These are phyloP conservation scores for Goniozus legneri DNA, from an alignment of 1,140 invertebrate species.

Conservation along the genomic window DNA sequence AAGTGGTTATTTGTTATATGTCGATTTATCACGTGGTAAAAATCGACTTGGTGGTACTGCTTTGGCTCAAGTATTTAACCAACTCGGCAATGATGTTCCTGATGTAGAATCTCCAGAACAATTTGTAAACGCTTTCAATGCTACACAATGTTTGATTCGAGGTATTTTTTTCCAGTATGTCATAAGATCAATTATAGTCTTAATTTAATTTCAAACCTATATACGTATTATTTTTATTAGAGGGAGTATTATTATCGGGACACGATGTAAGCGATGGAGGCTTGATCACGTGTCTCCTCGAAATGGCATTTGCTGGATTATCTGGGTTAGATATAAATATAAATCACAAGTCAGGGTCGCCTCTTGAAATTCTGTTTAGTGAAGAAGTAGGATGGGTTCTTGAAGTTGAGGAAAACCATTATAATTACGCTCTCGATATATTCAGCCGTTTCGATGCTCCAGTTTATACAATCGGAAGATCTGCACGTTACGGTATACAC, in stretches of 20 bases:
- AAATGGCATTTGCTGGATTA: constrained; percentile 94
- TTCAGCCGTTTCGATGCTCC: constrained; percentile 63
- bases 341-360: constrained; percentile 53
- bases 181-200: too few species aligned
- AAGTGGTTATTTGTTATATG: constrained; percentile 62
- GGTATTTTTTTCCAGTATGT: constrained; percentile 51
- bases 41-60: constrained; percentile 85
- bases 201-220: background rate
- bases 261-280: constrained; percentile 98
- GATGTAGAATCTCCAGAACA: constrained; percentile 71
- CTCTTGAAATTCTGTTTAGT: constrained; percentile 74
- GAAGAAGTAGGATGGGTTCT: constrained; percentile 93
- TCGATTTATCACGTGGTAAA: constrained; percentile 66
- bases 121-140: constrained; percentile 74
- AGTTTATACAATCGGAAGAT: constrained; percentile 71
- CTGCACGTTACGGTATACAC: constrained; percentile 63
- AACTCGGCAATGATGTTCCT: constrained; percentile 77
- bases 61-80: constrained; percentile 84
- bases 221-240: constrained; percentile 42
- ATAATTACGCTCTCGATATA: constrained; percentile 59
- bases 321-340: constrained; percentile 73
- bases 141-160: constrained; percentile 79
- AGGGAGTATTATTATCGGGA: constrained; percentile 74
- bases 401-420: constrained; percentile 65
- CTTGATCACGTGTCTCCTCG: constrained; percentile 81